Percentiles rank a stretch among this genome's conserved stretches.
Conservation (phyloP, 1,140 invertebrate genomes). For the Pararge aegeria region DNA sequence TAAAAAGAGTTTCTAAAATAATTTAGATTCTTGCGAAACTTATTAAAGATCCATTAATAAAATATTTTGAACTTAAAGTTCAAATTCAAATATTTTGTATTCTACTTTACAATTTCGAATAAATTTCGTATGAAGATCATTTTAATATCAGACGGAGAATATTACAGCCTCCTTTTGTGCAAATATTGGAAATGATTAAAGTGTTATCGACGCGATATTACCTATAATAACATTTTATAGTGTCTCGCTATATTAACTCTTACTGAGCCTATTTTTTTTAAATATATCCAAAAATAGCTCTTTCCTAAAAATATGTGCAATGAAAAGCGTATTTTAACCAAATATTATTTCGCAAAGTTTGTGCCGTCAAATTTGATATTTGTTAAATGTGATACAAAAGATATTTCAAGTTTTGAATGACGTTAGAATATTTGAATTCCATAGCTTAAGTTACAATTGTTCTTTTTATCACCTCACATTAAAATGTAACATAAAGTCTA, state of each 20-base stretch:
- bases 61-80: background rate
- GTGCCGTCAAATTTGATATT: too few species aligned
- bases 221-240: background rate
- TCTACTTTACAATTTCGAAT: background rate
- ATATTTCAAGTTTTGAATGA: too few species aligned
- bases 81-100: background rate
- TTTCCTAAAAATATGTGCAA: background rate
- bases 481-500: background rate
- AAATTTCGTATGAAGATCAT: background rate
- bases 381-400: too few species aligned
- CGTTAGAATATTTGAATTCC: too few species aligned
- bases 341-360: too few species aligned
- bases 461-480: too few species aligned
- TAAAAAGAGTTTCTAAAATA: background rate
- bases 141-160: background rate
- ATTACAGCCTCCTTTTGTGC: background rate
- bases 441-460: too few species aligned
- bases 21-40: background rate
- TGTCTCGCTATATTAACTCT: background rate
- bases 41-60: too few species aligned
- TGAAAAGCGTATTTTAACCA: too few species aligned
- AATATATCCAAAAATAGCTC: background rate
- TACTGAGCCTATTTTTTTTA: too few species aligned
- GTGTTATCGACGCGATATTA: background rate
- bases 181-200: background rate